Percentiles rank a stretch among this genome's conserved stretches.
Conservation (phyloP, 2,113 vertebrate species). For the Dromaius novaehollandiae region DNA sequence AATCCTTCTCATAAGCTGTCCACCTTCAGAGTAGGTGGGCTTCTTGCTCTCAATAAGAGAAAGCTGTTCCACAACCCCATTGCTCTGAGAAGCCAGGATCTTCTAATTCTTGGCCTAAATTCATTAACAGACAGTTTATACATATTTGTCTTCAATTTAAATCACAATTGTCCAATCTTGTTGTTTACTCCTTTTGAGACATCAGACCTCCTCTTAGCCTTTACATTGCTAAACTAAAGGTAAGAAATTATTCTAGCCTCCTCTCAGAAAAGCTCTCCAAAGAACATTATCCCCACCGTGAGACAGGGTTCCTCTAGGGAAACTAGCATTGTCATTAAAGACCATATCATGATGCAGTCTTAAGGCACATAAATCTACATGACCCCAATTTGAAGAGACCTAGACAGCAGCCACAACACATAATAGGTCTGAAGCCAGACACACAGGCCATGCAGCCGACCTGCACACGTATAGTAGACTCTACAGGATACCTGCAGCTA, state of each 20-base stretch:
- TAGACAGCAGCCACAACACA: not conserved
- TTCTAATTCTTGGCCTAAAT: not conserved
- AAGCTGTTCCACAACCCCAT: not conserved
- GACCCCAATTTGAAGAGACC: not conserved
- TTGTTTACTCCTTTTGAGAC: not conserved
- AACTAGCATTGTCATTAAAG: not conserved
- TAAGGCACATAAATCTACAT: not conserved
- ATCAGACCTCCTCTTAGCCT: not conserved
- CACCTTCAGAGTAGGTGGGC: not conserved
- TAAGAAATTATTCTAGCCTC: not conserved
- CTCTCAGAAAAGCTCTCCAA: not conserved
- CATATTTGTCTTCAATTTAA: not conserved
- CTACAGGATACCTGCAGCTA: rapidly evolving
- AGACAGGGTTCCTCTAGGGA: not conserved
- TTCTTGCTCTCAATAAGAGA: not conserved
- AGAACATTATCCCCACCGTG: not conserved
- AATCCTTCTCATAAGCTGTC: not conserved
- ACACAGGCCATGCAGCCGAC: not conserved
- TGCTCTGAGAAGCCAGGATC: not conserved
- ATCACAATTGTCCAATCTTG: not conserved
- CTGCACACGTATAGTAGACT: not conserved
- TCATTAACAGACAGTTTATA: not conserved
- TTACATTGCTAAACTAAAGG: not conserved
- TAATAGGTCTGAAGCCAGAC: not conserved
- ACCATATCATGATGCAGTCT: rapidly evolving